Conservation (phyloP, 2,888 invertebrate genomes). For the Drosophila neutralis region DNA sequence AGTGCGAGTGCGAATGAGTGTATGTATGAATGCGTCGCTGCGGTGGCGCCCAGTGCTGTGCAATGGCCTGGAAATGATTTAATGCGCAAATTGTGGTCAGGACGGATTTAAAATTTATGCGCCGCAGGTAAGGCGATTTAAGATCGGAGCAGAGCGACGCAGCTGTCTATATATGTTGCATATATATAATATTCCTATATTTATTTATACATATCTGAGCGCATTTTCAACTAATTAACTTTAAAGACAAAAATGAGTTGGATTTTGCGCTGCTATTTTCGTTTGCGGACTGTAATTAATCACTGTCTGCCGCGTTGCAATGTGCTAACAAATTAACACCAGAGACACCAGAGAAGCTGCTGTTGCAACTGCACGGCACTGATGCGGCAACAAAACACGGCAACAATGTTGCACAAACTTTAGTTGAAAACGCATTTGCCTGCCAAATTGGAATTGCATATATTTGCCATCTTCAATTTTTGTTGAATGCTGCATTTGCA, state of each 20-base stretch:
- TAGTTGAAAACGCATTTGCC: constrained; percentile 66
- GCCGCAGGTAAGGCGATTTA: constrained; percentile 55
- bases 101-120: constrained; percentile 75
- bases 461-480: constrained; percentile 45
- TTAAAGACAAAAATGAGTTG: constrained; percentile 62
- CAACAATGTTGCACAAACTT: constrained; percentile 62
- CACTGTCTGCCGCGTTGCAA: constrained; percentile 73
- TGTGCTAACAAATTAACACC: constrained; percentile 79
- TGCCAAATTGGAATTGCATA: constrained; percentile 66
- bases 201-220: constrained; percentile 29
- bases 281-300: constrained; percentile 67
- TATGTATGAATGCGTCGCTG: constrained; percentile 56
- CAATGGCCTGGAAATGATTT: constrained; percentile 80
- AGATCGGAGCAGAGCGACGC: background rate
- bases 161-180: constrained; percentile 14
- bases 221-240: constrained; percentile 74
- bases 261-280: constrained; percentile 49
- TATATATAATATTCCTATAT: background rate
- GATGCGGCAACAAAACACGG: constrained; percentile 69
- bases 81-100: constrained; percentile 77
- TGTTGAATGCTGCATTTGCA: constrained; percentile 38
- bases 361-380: constrained; percentile 3
- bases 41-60: constrained; percentile 72
- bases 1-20: constrained; percentile 52
- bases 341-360: constrained; percentile 25